Evolutionary conservation across 2,113 vertebrate genomes (phyloP), one percentile per base, ranked within the genome.

Genomic region (Neotragus moschatus): DNA sequence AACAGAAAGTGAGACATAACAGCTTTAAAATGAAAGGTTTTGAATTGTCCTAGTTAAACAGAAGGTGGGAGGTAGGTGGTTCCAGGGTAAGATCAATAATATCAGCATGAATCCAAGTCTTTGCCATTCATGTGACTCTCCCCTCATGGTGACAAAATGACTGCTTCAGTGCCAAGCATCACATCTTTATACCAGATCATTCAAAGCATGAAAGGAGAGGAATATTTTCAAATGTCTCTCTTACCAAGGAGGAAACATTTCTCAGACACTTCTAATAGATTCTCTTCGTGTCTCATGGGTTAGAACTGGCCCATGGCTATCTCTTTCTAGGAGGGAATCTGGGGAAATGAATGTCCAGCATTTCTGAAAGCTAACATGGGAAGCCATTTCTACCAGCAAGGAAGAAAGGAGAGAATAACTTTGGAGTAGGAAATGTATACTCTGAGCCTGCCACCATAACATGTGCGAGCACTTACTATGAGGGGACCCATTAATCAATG

Each of bases 21-120:
- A 39, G 81, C 75, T 96, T 96, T 61, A 66, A 88, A 70, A 60
- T 70, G 17, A 43, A 88, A 93, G 11, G 8, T 88, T 85, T 45
- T 89, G 43, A 49, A 49, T 36, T 75, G 53, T 88, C 2, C 30
- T 60, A 87, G 86, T 70, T 63, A 88, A 80, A 13, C 25, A 60
- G 47, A 75, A 86, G 39, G 51, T 45, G 56, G 47, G 19, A 84
- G 58, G 21, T 49, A 39, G 11, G 39, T 63, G 26, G 51, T 49
- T 88, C 58, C 14, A 26, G 8, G 4, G 7, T 33, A 84, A 9
- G 30, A 28, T 58, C 60, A 33, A 28, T 81, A 36, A 63, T 43
- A 28, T 47, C 15, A 61, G 19, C 39, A 12, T 39, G 55, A 73
- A 1, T 84, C 43, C 56, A 84, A 60, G 26, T 49, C n/a, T 75